Evolutionary conservation across 2,888 invertebrate species (phyloP), one percentile per base, ranked within the genome.

Genomic region (Epinotia nisella): DNA sequence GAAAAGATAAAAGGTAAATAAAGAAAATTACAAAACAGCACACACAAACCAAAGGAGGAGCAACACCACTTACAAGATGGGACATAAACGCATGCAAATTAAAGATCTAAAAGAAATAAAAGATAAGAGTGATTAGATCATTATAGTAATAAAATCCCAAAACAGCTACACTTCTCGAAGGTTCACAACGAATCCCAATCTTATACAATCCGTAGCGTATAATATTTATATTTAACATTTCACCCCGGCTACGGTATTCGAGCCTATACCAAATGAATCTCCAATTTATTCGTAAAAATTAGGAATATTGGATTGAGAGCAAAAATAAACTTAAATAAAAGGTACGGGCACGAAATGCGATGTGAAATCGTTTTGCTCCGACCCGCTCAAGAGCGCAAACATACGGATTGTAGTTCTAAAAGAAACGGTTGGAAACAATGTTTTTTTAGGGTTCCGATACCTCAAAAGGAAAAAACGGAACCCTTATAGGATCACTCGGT

Each of bases 351-450:
- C 75, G 75, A 77, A 71, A 75, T 74, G 74, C 75, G 77, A 76
- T 73, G 78, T 79, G 80, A 83, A 84, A 82, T 83, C 80, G 79
- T 79, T 81, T 81, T 74, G 77, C 75, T 81, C 80, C 81, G 84
- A 82, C 78, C 80, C 82, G 80, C 83, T 82, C 64, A n/a, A 55
- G 24, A 69, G 60, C 67, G 76, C 70, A 51, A 79, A 79, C 82
- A 71, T 58, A 71, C 65, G 71, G 55, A 45, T 24, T 2, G 11
- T 11, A 1, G 15, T 58, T 15, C 35, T 55, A 11, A 49, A 15
- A 39, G 5, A 17, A 72, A 49, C 60, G 29, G 4, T n/a, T n/a
- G 9, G 29, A 1, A 19, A 17, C 2, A n/a, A 9, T 19, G 1
- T n/a, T 17, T 17, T 24, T 2, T 24, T 24, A 24, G 1, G 1